Conservation (phyloP, 1,140 invertebrate genomes). For the Brachionus angularis region DNA sequence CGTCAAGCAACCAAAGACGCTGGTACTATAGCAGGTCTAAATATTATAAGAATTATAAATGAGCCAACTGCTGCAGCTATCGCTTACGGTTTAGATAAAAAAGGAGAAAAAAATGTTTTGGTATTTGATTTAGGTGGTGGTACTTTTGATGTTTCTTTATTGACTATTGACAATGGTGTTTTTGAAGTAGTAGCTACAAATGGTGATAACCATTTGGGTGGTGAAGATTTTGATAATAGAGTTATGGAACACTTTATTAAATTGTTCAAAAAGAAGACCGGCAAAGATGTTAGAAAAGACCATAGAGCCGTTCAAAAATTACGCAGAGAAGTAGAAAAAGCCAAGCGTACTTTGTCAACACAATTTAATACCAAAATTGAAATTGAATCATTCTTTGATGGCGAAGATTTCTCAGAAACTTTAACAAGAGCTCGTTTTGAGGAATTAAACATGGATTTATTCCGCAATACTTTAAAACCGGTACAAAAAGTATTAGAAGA, state of each 20-base stretch:
- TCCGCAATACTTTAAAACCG: constrained; percentile 94
- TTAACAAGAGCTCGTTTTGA: constrained; percentile 98
- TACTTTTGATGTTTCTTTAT: constrained; percentile 96
- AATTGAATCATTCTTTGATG: constrained; percentile 99
- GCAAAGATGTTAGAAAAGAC: constrained; percentile 92
- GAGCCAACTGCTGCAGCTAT: constrained; percentile 91
- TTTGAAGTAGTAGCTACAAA: constrained; percentile 87
- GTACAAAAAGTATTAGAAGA: constrained; percentile 80
- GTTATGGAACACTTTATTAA: constrained; percentile 99
- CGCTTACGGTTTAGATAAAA: constrained; percentile 98
- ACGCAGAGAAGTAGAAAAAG: constrained; percentile 92
- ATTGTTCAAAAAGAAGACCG: constrained; percentile 97
- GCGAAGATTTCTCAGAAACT: constrained; percentile 98
- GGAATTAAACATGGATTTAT: constrained; percentile 97
- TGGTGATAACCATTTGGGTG: constrained; percentile 93
- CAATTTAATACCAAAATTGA: constrained; percentile 95
- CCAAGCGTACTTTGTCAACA: constrained; percentile 88
- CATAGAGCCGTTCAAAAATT: constrained; percentile 90
- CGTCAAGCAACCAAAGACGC: constrained; percentile 59
- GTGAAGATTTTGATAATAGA: constrained; percentile 96
- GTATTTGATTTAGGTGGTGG: constrained; percentile 99
- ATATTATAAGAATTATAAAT: constrained; percentile 97
- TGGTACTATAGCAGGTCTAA: constrained; percentile 59
- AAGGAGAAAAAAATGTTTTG: constrained; percentile 95
- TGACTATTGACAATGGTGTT: constrained; percentile 97